phyloP scores from a whole-genome alignment of 2,113 vertebrate genomes.

The Rhadina sibilatrix region DNA sequence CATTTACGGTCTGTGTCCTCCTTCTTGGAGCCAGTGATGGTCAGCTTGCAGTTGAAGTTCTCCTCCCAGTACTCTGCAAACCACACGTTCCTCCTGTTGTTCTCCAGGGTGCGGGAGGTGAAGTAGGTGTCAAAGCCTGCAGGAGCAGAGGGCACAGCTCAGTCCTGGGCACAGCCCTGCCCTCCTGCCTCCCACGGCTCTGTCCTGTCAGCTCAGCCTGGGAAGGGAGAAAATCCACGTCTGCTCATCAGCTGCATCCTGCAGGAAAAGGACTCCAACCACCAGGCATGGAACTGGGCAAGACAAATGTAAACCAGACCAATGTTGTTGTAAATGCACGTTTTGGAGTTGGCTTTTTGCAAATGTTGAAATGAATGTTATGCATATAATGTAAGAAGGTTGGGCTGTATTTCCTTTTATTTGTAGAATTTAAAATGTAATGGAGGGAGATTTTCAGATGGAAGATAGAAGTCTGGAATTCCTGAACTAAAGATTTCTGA shows the following conservation, averaged over 20 bases:
- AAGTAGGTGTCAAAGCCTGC: conserved; percentile 93
- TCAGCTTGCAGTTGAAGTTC: conserved; percentile 97
- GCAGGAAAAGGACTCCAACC: not conserved
- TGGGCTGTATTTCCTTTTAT: too few relatives aligned
- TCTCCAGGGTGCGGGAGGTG: conserved; percentile 90
- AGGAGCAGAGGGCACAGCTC: conserved; percentile 8
- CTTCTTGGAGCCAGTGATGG: conserved; percentile 92
- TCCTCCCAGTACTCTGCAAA: conserved; percentile 98
- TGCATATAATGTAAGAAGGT: too few relatives aligned
- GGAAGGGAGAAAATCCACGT: not conserved
- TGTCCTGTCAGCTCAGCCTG: accelerated
- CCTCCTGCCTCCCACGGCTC: accelerated
- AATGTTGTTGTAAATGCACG: too few relatives aligned
- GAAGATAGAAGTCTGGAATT: too few relatives aligned
- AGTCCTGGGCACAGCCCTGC: not conserved
- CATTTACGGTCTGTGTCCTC: conserved; percentile 94
- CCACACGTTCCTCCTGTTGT: conserved; percentile 96
- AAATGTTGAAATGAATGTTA: too few relatives aligned
- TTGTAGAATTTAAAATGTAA: too few relatives aligned
- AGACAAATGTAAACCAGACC: not conserved
- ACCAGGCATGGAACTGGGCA: not conserved
- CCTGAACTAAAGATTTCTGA: too few relatives aligned
- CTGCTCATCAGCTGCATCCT: not conserved
- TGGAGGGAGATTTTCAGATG: too few relatives aligned
- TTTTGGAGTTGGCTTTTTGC: too few relatives aligned